Percentiles rank a stretch among this genome's conserved stretches.
phyloP scores from a whole-genome alignment of 2,888 invertebrate species.

The Archips xylosteana region DNA sequence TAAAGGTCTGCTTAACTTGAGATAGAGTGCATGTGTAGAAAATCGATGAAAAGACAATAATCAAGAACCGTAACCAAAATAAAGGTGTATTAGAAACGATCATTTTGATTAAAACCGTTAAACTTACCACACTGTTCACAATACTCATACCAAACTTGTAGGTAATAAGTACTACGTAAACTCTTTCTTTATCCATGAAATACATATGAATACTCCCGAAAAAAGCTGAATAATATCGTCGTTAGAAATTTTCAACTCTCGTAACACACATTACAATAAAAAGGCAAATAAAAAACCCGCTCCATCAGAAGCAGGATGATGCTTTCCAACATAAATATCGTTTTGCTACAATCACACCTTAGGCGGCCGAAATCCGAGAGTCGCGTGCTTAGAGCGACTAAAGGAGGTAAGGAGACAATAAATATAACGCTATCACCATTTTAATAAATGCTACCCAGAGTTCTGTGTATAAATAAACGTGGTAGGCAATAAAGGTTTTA shows the following conservation, averaged over 20 bases:
- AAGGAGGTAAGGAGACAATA: conserved; percentile 73
- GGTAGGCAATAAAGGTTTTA: conserved; percentile 69
- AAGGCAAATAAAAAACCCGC: neutral
- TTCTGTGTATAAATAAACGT: conserved; percentile 74
- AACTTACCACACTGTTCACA: no score
- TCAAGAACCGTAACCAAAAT: no score
- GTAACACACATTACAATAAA: neutral
- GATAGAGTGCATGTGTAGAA: no score
- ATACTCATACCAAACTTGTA: no score
- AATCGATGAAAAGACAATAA: no score
- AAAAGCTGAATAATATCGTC: conserved; percentile 6
- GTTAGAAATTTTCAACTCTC: neutral
- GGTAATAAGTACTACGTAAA: no score
- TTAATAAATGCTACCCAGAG: conserved; percentile 80
- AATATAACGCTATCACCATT: conserved; percentile 82
- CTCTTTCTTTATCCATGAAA: neutral
- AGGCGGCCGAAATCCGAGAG: conserved; percentile 45
- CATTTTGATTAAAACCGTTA: no score
- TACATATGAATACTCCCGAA: neutral
- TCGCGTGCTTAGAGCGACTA: conserved; percentile 70
- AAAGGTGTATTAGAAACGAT: no score
- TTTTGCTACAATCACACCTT: conserved; percentile 16
- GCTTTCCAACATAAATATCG: conserved; percentile 3
- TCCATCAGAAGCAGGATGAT: no score
- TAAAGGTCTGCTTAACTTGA: no score